phyloP scores from a whole-genome alignment of 1,140 invertebrate genomes.

The Drosophila funebris region DNA sequence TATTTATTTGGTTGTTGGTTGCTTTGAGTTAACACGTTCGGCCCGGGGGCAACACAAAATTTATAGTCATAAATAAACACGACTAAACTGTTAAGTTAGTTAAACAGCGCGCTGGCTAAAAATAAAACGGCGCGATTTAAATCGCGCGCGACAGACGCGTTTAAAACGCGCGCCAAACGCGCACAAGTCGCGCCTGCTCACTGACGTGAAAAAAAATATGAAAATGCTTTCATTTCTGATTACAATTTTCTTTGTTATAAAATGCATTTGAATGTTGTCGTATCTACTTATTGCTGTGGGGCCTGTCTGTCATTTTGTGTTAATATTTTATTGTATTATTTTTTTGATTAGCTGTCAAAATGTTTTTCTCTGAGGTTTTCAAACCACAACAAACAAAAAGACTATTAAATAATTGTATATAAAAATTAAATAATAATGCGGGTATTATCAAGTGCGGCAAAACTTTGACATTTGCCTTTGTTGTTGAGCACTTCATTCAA shows the following conservation, averaged over 20 bases:
- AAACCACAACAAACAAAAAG: constrained; percentile 10
- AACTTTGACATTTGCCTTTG: constrained; percentile 5
- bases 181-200: background rate
- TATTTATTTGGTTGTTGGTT: constrained; percentile 22
- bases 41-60: constrained; percentile 56
- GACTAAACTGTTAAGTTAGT: constrained; percentile 68
- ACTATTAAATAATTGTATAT: constrained; percentile 37
- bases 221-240: constrained; percentile 39
- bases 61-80: constrained; percentile 79
- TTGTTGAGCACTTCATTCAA: constrained; percentile 29
- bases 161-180: constrained; percentile 12
- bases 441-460: constrained; percentile 2
- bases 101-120: constrained; percentile 55
- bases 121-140: constrained; percentile 45
- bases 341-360: constrained; percentile 21
- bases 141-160: constrained; percentile 16
- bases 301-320: constrained; percentile 6
- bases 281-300: constrained; percentile 24
- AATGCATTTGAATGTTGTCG: constrained; percentile 18
- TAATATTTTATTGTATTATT: background rate
- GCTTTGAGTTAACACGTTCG: constrained; percentile 69
- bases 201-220: constrained; percentile 8
- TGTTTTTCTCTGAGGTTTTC: constrained; percentile 22
- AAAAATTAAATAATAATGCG: constrained; percentile 58
- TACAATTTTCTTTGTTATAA: constrained; percentile 21